Base-by-base conservation (phyloP, 1,140 invertebrate genomes). In the Bombus sylvicola region DNA sequence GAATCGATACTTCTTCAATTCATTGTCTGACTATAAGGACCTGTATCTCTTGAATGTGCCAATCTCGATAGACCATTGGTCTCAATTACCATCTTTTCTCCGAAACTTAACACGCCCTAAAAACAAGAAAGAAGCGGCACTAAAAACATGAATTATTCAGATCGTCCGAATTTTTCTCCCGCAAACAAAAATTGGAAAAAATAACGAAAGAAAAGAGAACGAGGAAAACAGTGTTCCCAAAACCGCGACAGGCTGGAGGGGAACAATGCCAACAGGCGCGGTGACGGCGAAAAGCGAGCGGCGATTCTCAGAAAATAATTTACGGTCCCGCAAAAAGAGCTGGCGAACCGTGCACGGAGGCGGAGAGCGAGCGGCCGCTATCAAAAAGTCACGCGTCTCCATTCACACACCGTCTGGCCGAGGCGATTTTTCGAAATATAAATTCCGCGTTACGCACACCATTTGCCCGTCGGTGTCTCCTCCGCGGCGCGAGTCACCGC, bases 391-490 rank as follows among this genome's bases (percentile, higher is more conserved):
- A 71, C 71, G 87, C 64, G 62, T 85, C 74, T 81, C 84, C 41
- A 85, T 85, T 85, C 84, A 74, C 78, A 81, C 84, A 47, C 41
- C 57, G n/a, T 28, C 37, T 57, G 18, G 34, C 53, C 62, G 28
- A 5, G 78, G 43, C 66, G 84, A 89, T 89, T 83, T 89, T 62
- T 68, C 73, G 88, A 89, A 86, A 86, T 77, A 77, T 68, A 85
- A 88, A 88, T 83, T 86, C 64, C 69, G 85, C 79, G 75, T 77
- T 79, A 75, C 83, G 77, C 86, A 80, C 62, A 73, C 88, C 85
- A 89, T 89, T 89, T 89, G 68, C 59, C 66, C 71, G 88, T 78
- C 72, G 75, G 81, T 81, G 88, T 89, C 82, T 89, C 79, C 80
- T 89, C 83, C 80, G 87, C 79, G 87, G 74, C 75, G 78, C 77